These are phyloP conservation scores for Anarsia innoxiella DNA, from an alignment of 2,888 invertebrate species.

Conservation along the genomic window DNA sequence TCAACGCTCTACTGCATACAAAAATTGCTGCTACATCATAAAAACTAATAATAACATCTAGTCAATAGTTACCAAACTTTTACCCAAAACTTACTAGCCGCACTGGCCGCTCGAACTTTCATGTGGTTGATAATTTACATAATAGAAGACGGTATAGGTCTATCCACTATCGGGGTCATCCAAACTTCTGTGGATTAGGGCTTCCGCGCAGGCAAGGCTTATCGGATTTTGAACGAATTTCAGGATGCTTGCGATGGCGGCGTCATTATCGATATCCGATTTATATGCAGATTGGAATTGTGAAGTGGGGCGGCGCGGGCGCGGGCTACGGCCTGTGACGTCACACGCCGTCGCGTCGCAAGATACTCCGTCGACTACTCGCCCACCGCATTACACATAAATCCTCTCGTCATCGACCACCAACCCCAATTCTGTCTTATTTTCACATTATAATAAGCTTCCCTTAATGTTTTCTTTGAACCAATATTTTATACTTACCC, in stretches of 20 bases:
- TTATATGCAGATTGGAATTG: conserved; percentile 71
- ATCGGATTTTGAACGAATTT: conserved; percentile 72
- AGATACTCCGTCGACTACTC: conserved; percentile 23
- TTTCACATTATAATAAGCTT: conserved; percentile 55
- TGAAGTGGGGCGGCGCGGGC: conserved; percentile 38
- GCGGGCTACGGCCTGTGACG: conserved; percentile 23
- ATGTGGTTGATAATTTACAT: conserved; percentile 71
- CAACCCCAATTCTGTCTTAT: conserved; percentile 48
- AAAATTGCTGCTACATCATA: too few species aligned
- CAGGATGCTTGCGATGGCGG: conserved; percentile 66
- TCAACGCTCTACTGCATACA: conserved; percentile 4
- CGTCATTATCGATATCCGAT: conserved; percentile 74
- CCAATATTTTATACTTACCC: conserved; percentile 54
- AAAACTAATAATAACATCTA: conserved; percentile 23
- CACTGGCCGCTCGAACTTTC: conserved; percentile 63
- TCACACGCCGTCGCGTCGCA: conserved; percentile 15
- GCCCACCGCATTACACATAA: conserved; percentile 35
- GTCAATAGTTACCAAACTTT: conserved; percentile 66
- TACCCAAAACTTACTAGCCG: conserved; percentile 58
- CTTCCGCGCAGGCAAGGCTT: conserved; percentile 66
- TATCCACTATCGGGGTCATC: conserved; percentile 70
- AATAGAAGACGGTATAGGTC: conserved; percentile 71
- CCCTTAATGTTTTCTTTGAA: conserved; percentile 50
- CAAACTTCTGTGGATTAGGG: conserved; percentile 70
- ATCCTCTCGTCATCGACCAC: conserved; percentile 39